Evolutionary conservation across 2,888 invertebrate genomes (phyloP).

Genomic region (Conomelus anceps): DNA sequence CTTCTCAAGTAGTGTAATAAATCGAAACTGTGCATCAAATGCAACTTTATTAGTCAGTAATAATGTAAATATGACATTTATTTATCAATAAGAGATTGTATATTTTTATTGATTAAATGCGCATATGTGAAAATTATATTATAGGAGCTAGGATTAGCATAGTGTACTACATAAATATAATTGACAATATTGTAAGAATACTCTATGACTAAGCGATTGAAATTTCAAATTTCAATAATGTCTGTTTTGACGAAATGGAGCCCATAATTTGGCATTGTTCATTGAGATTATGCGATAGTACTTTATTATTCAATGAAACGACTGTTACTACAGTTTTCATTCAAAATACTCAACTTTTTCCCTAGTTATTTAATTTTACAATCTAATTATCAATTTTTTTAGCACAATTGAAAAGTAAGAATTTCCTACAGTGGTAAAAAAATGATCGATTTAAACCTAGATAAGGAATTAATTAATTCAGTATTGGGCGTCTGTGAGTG

Average conservation of each 20-base stretch:
- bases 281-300: neutral
- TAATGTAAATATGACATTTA: neutral
- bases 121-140: neutral
- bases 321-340: neutral
- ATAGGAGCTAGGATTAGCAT: neutral
- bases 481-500: no score
- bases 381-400: no score
- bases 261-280: neutral
- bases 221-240: neutral
- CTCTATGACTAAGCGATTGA: neutral
- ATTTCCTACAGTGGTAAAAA: no score
- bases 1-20: neutral
- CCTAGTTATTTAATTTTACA: no score
- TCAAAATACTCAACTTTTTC: no score
- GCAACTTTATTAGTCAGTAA: neutral
- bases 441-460: no score
- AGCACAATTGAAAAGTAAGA: no score
- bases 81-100: neutral
- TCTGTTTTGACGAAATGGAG: neutral
- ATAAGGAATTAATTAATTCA: no score
- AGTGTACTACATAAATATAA: neutral
- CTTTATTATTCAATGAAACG: no score
- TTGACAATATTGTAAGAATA: neutral
- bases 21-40: neutral
- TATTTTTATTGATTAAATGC: neutral